Base-by-base conservation (phyloP, 1,140 invertebrate genomes). In the Drosophila quadrilineata region DNA sequence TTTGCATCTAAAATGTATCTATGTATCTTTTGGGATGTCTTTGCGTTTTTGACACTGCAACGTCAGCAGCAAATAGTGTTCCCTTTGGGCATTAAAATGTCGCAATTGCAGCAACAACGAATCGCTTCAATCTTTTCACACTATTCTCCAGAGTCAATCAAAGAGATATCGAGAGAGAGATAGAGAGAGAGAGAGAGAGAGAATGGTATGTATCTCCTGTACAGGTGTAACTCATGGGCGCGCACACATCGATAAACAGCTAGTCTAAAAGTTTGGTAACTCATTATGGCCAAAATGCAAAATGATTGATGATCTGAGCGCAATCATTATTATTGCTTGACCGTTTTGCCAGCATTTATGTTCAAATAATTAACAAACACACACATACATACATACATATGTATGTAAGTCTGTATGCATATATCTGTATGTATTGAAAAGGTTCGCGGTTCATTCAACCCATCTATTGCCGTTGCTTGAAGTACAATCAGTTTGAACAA, bases 301-400 rank as follows among this genome's bases (percentile, higher is more conserved):
- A 84, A 84, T 84, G 79, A 84, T 84, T 84, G 79, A 84, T 79
- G 63, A 75, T 67, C 74, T 66, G n/a, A n/a, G 69, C 16, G 53
- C 62, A 70, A 77, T 74, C 71, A 75, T 85, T 75, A 85, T 85
- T 79, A 70, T 74, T 76, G 29, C 33, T 66, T 22, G 24, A 50
- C 49, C 60, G 69, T 74, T 82, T 71, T 67, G 67, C 49, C 53
- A 71, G 53, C 76, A 68, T 48, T 79, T 82, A 66, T 72, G 72
- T 71, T 56, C 35, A 38, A 29, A 38, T 57, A 84, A 84, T 84
- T 85, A 86, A 85, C 76, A 76, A 12, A 76, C 26, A 66, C 54
- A 43, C 9, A 28, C 10, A 28, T 6, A 2, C 12, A 48, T 10
- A 31, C 10, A 26, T 19, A 16, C 31, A 21, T 14, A 17, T n/a